Evolutionary conservation across 2,888 invertebrate genomes (phyloP).

Genomic region (Xanthorhoe spadicearia): DNA sequence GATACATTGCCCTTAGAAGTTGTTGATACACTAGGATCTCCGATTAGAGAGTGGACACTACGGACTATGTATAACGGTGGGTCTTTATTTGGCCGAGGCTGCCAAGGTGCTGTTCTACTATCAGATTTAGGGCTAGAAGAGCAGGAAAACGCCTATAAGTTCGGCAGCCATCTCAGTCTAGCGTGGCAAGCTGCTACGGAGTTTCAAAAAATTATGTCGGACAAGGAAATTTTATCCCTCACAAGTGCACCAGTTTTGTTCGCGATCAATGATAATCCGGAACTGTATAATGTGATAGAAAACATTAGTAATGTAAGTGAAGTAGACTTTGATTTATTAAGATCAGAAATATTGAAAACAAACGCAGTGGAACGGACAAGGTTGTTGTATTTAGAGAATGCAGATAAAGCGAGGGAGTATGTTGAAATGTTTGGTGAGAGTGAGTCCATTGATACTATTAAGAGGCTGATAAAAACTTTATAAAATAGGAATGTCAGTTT

Average conservation of each 20-base stretch:
- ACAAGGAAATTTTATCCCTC: slow-evolving; percentile 85
- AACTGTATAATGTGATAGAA: slow-evolving; percentile 84
- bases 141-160: slow-evolving; percentile 90
- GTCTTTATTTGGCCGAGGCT: slow-evolving; percentile 88
- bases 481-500: slow-evolving; percentile 39
- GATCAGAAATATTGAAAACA: slow-evolving; percentile 68
- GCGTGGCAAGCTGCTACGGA: slow-evolving; percentile 90
- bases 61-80: slow-evolving; percentile 90
- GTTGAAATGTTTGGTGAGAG: slow-evolving; percentile 69
- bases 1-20: slow-evolving; percentile 73
- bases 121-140: slow-evolving; percentile 87
- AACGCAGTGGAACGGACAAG: slow-evolving; percentile 69
- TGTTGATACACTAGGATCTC: slow-evolving; percentile 78
- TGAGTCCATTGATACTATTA: slow-evolving; percentile 69
- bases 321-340: slow-evolving; percentile 84
- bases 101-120: slow-evolving; percentile 91
- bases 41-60: slow-evolving; percentile 89
- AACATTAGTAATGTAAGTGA: slow-evolving; percentile 84
- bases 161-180: slow-evolving; percentile 92
- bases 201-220: slow-evolving; percentile 77
- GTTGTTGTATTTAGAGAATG: slow-evolving; percentile 64
- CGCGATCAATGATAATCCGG: slow-evolving; percentile 89
- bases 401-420: slow-evolving; percentile 64
- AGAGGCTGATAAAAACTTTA: slow-evolving; percentile 68
- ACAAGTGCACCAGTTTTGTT: slow-evolving; percentile 94